These are phyloP conservation scores for Laspeyria flexula DNA, from an alignment of 2,888 invertebrate species.

Conservation along the genomic window DNA sequence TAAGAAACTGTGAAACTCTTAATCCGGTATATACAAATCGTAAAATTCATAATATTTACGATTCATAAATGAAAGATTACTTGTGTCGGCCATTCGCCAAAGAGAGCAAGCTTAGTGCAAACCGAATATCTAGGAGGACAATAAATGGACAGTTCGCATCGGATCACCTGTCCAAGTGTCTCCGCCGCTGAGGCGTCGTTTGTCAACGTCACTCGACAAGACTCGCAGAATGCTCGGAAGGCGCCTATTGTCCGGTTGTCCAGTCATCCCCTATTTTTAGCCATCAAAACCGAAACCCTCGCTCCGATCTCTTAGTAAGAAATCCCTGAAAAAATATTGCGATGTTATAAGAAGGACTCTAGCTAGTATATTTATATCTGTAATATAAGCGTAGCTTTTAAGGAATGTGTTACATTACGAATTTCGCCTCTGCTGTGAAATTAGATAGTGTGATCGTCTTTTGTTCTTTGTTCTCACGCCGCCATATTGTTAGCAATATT, in stretches of 20 bases:
- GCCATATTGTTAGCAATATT: constrained; percentile 14
- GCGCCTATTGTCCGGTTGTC: constrained; percentile 65
- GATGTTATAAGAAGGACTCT: constrained; percentile 5
- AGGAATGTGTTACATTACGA: constrained; percentile 4
- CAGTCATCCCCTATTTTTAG: constrained; percentile 62
- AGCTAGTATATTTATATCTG: constrained; percentile 7
- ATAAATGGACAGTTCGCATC: constrained; percentile 68
- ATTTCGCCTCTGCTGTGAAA: constrained; percentile 27
- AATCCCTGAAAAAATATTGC: constrained; percentile 13
- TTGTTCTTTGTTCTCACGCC: constrained; percentile 40
- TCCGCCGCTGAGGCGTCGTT: constrained; percentile 65
- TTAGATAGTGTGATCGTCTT: constrained; percentile 37
- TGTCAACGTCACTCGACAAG: constrained; percentile 69
- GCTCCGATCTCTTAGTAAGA: constrained; percentile 17
- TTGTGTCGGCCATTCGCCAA: constrained; percentile 9
- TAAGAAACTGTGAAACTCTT: constrained; percentile 3
- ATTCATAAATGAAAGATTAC: constrained; percentile 46
- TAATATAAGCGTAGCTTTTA: constrained; percentile 29
- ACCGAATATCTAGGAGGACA: constrained; percentile 57
- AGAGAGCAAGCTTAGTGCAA: constrained; percentile 38
- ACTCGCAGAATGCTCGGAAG: constrained; percentile 58
- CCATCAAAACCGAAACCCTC: constrained; percentile 48
- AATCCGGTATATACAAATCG: constrained; percentile 9
- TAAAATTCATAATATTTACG: constrained; percentile 13
- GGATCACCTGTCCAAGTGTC: constrained; percentile 79